These are phyloP conservation scores for Polyommatus icarus DNA, from an alignment of 2,888 invertebrate species.

Conservation along the genomic window DNA sequence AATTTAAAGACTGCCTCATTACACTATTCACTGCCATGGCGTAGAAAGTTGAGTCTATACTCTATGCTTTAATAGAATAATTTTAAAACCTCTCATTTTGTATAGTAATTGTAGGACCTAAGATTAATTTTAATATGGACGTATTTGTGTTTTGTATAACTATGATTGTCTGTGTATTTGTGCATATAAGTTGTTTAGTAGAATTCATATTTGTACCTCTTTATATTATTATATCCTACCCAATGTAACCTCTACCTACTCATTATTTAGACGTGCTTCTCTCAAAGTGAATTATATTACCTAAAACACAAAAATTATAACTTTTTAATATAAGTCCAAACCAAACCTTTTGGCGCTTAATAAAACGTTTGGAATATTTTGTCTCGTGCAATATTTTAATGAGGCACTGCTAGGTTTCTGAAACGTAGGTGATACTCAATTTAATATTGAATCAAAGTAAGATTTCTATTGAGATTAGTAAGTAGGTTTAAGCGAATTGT, in stretches of 20 bases:
- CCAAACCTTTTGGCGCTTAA: not conserved
- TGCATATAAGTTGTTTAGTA: constrained; percentile 5
- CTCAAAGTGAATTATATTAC: not conserved
- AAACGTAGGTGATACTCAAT: not conserved
- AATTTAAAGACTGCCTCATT: constrained; percentile 68
- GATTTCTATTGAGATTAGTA: constrained; percentile 28
- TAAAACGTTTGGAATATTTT: not conserved
- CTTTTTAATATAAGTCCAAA: not conserved
- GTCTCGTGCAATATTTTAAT: not conserved
- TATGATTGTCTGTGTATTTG: not conserved
- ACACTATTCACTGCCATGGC: constrained; percentile 75
- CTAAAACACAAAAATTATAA: not conserved
- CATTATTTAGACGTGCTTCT: constrained; percentile 2
- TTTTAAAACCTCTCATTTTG: constrained; percentile 25
- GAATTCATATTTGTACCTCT: not conserved
- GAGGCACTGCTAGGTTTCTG: not conserved
- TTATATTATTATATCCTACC: not conserved
- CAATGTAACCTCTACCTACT: not conserved
- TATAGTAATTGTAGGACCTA: constrained; percentile 30
- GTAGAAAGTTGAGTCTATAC: constrained; percentile 59
- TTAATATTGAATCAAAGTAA: constrained; percentile 10
- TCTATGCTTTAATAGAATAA: constrained; percentile 59
- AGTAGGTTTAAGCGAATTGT: constrained; percentile 34
- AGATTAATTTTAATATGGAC: constrained; percentile 23
- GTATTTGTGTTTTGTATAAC: constrained; percentile 31